A percentile compares a stretch with the other conserved stretches of the same genome.
Conservation (phyloP, 2,113 vertebrate genomes). For the Nansenia antarctica region DNA sequence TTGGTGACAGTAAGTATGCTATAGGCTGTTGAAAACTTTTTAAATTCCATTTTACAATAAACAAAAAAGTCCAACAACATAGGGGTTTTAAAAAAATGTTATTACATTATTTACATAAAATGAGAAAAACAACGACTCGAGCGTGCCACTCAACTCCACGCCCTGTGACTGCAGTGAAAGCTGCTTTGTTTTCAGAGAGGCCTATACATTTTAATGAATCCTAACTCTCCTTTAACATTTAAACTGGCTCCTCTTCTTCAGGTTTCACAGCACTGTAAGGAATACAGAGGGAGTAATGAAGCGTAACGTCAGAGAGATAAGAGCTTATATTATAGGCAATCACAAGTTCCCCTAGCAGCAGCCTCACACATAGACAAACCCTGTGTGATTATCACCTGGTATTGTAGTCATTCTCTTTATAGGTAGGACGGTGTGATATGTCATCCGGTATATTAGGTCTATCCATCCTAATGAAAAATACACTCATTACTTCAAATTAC, state of each 20-base stretch:
- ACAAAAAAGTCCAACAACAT: no score
- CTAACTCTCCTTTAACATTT: constrained; percentile 80
- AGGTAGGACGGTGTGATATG: constrained; percentile 1
- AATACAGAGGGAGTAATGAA: constrained; percentile 80
- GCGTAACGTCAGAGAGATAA: constrained; percentile 71
- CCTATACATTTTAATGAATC: constrained; percentile 78
- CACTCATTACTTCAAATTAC: constrained; percentile 47
- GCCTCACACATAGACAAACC: constrained; percentile 56
- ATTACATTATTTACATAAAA: neutral
- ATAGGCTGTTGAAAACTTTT: neutral
- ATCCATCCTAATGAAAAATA: constrained; percentile 40
- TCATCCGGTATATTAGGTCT: constrained; percentile 16
- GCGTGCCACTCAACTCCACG: neutral
- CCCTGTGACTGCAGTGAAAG: constrained; percentile 66
- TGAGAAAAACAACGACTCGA: neutral
- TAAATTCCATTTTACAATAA: neutral
- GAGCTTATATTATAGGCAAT: constrained; percentile 79
- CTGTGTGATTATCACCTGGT: constrained; percentile 19
- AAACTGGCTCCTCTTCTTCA: constrained; percentile 71
- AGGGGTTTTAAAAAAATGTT: no score
- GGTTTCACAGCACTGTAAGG: constrained; percentile 79
- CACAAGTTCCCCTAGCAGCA: constrained; percentile 70
- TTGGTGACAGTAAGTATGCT: neutral
- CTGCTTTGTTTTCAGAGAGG: constrained; percentile 73
- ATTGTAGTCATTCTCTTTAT: constrained; percentile 39